Base-by-base conservation (phyloP, 2,888 invertebrate genomes). In the Thumatha senex region DNA sequence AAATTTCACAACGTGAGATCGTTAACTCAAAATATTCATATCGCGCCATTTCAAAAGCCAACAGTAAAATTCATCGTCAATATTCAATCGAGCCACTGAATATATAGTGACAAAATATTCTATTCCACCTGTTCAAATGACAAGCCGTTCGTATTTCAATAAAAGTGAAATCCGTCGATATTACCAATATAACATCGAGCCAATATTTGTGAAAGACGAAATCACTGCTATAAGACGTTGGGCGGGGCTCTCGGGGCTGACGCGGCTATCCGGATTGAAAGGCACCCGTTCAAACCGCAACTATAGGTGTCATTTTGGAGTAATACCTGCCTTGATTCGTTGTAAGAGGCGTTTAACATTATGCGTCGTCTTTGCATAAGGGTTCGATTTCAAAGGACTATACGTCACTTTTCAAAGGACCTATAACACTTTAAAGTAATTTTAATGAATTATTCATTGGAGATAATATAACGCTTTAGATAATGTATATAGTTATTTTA, bases 141-240 rank as follows among this genome's bases (percentile, higher is more conserved):
- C 43, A 36, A 35, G 12, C 40, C 40, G 64, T 67, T 54, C 61
- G 64, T 58, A 72, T 74, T 72, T 71, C 76, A 82, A 82, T 80
- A 80, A 80, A 79, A 77, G 62, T 67, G 71, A 72, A 67, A 70
- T 63, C 75, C 66, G 64, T 51, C 71, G 66, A 80, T 80, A 82
- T 81, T 76, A 58, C 63, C 68, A 65, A 80, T 82, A 82, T 82
- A 81, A 76, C 76, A 77, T 77, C 76, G 73, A 70, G 67, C 81
- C 82, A 86, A 85, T 84, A 84, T 86, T 85, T 85, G 83, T 82
- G 82, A 79, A 82, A 83, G 82, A 70, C 68, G 68, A 72, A 79
- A 78, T 78, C 77, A 78, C 73, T 70, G 73, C 62, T 67, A 54
- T 61, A 65, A 64, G 63, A 58, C 50, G 33, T 15, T 24, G 46